A percentile compares a stretch with the other conserved stretches of the same genome.
Evolutionary conservation across 2,888 invertebrate species (phyloP).

Genomic region (Meandrusa payeni): DNA sequence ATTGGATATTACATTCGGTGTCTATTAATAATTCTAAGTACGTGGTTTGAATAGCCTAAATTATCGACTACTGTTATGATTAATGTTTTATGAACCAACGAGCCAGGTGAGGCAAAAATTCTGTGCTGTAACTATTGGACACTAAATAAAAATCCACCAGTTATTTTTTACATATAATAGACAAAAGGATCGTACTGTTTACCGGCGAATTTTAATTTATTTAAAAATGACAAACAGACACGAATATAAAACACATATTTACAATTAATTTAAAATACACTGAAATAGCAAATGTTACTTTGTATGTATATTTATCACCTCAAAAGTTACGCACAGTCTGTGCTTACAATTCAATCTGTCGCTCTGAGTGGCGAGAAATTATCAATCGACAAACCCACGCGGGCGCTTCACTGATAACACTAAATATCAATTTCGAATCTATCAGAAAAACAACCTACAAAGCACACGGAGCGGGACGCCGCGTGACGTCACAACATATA

Average conservation of each 20-base stretch:
- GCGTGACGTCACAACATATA: no score
- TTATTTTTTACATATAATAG: background rate
- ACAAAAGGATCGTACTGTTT: no score
- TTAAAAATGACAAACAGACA: slow-evolving; percentile 3
- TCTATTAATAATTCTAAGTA: slow-evolving; percentile 1
- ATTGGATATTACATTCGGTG: slow-evolving; percentile 6
- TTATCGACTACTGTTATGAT: no score
- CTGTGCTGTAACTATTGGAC: background rate
- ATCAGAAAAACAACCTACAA: slow-evolving; percentile 57
- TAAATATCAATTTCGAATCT: slow-evolving; percentile 76
- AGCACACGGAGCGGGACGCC: slow-evolving; percentile 23
- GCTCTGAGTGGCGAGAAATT: background rate
- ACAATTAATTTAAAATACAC: slow-evolving; percentile 1
- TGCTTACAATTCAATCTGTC: slow-evolving; percentile 7
- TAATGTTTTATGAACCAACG: no score
- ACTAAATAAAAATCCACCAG: slow-evolving; percentile 5
- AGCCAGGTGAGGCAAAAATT: no score
- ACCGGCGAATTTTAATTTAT: slow-evolving; percentile 2
- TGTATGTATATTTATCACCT: slow-evolving; percentile 21
- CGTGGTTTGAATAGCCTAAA: background rate
- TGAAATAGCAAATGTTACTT: background rate
- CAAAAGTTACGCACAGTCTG: slow-evolving; percentile 6
- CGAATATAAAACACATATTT: slow-evolving; percentile 4
- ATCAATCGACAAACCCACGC: slow-evolving; percentile 3
- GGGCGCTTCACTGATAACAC: slow-evolving; percentile 56